These are phyloP conservation scores for Thereva nobilitata DNA, from an alignment of 2,888 invertebrate species.

Conservation along the genomic window DNA sequence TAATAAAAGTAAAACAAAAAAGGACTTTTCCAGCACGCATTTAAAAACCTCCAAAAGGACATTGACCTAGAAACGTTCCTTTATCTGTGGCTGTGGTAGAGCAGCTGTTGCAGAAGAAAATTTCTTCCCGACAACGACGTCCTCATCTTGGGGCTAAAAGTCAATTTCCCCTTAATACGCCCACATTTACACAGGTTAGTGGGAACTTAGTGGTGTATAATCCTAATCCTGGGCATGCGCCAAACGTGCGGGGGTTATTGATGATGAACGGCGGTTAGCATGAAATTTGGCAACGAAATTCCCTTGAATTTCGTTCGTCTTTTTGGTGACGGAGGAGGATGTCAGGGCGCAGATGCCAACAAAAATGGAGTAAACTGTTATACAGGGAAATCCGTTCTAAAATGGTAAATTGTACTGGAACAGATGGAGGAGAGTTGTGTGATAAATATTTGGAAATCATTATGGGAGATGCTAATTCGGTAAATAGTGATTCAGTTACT, in stretches of 20 bases:
- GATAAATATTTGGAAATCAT: too few relatives aligned
- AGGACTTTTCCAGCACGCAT: slow-evolving; percentile 12
- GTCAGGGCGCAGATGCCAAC: not conserved
- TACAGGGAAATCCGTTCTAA: not conserved
- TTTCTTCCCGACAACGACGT: slow-evolving; percentile 12
- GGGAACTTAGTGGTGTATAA: not conserved
- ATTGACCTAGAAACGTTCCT: slow-evolving; percentile 31
- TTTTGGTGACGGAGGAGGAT: slow-evolving; percentile 9
- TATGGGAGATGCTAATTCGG: too few relatives aligned
- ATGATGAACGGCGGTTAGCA: not conserved
- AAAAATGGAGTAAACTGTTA: slow-evolving; percentile 10
- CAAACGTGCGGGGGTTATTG: too few relatives aligned
- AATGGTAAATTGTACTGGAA: not conserved
- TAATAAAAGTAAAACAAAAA: too few relatives aligned
- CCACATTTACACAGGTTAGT: slow-evolving; percentile 3
- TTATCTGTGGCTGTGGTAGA: slow-evolving; percentile 23
- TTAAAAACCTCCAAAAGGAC: slow-evolving; percentile 21
- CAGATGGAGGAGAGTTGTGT: too few relatives aligned
- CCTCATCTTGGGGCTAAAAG: slow-evolving; percentile 28
- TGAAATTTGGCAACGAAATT: slow-evolving; percentile 26
- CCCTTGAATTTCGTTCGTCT: slow-evolving; percentile 28
- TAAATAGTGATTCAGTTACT: too few relatives aligned
- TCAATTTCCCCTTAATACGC: slow-evolving; percentile 13
- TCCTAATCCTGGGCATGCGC: too few relatives aligned
- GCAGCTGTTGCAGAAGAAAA: slow-evolving; percentile 32